Evolutionary conservation across 2,888 invertebrate genomes (phyloP), one percentile per base, ranked within the genome.

Genomic region (Mesodorylaimus sp.): DNA sequence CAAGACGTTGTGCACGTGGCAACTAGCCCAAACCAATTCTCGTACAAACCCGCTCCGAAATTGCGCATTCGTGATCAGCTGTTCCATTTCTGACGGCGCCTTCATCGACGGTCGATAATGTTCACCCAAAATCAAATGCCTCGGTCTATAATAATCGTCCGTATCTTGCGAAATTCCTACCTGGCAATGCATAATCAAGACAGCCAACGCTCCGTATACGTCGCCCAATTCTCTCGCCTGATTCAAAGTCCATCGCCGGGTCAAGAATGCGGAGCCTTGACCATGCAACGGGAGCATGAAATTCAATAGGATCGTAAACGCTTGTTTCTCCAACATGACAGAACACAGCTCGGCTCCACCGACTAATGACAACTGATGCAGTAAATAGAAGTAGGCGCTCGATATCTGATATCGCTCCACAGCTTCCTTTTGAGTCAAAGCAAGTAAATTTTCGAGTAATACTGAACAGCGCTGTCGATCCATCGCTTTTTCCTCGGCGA

Each of bases 221-320:
- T 64, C 63, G 2, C 65, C 65, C 58, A 73, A 70, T 49, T 73
- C 71, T 45, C 69, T 60, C 1, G 68, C 64, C 57, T 72, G 71
- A 26, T 67, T 60, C 27, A 68, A 64, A 51, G 67, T 67, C 71
- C 71, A 72, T 32, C 70, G 61, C 19, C 71, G 58, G 46, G 60
- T 59, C 3, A 60, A 55, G 2, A 57, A 52, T 39, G 66, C 62
- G 60, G 61, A 3, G 43, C 38, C 2, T 28, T 21, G 23, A 21
- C 25, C 19, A 19, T 39, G 43, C 19, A 5, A 3, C 21, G 10
- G n/a, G 16, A 72, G 57, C 27, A 72, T 60, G 55, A 71, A 71
- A 32, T 59, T 57, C 25, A 68, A 59, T 26, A 71, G 60, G 37
- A 64, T 58, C 50, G 62, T 61, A 56, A 71, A 70, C 10, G 66